Percentiles rank a stretch among this genome's conserved stretches.
Conservation (phyloP, 37 sponge, comb jelly and placozoan species). For the Crambe crambe region DNA sequence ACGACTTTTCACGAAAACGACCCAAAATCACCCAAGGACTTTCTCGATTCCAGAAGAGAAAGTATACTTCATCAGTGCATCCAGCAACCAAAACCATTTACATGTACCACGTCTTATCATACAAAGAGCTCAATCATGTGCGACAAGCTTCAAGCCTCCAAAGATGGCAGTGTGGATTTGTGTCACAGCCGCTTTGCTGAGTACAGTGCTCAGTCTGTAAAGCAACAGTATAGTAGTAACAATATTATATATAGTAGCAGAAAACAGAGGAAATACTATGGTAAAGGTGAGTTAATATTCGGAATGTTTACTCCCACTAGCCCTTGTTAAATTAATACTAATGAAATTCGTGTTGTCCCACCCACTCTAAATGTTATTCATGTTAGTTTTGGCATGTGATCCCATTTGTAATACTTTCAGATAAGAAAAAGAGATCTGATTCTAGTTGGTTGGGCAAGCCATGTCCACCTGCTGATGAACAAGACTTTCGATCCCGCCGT, state of each 20-base stretch:
- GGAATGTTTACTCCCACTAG: background rate
- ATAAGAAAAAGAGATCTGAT: background rate
- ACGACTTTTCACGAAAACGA: background rate
- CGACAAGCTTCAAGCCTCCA: constrained; percentile 26
- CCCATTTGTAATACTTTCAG: background rate
- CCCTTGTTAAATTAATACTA: too few species aligned
- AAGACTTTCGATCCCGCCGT: background rate
- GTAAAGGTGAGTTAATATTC: constrained; percentile 6
- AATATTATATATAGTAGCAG: background rate
- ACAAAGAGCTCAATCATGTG: constrained; percentile 1
- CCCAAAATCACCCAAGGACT: background rate
- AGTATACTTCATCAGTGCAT: background rate
- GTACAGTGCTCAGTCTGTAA: background rate
- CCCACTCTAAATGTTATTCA: too few species aligned
- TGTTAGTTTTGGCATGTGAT: too few species aligned
- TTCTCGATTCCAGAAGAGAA: background rate
- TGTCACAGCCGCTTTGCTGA: constrained; percentile 26
- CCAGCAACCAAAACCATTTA: background rate
- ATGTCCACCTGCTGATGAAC: background rate
- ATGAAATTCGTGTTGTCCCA: too few species aligned
- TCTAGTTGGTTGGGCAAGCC: background rate
- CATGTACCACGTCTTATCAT: background rate
- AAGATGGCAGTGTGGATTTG: constrained; percentile 17
- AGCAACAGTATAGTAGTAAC: constrained; percentile 9
- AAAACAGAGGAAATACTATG: constrained; percentile 13